phyloP scores from a whole-genome alignment of 92 coral and sea anemone species.

The Palythoa caribaeorum region DNA sequence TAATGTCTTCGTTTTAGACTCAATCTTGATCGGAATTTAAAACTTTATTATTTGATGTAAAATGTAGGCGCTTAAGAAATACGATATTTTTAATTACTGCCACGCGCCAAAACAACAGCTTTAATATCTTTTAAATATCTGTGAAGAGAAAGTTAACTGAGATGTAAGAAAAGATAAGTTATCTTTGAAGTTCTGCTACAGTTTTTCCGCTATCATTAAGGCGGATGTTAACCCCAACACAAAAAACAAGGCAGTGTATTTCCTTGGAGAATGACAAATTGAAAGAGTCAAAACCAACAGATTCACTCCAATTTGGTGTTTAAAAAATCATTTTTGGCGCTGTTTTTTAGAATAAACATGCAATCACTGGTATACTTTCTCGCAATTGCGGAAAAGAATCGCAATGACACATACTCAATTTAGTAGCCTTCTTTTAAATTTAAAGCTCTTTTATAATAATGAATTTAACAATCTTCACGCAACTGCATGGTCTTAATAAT shows the following conservation, averaged over 20 bases:
- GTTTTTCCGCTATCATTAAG: neutral
- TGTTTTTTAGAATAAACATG: no score
- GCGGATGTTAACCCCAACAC: neutral
- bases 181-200: neutral
- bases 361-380: no score
- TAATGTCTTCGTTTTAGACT: neutral
- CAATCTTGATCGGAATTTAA: neutral
- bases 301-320: no score
- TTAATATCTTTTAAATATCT: neutral
- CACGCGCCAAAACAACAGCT: slow-evolving; percentile 6
- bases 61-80: neutral
- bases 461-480: no score
- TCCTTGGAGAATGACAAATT: neutral
- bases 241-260: neutral
- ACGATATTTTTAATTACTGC: slow-evolving; percentile 23
- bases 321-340: no score
- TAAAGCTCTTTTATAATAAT: no score
- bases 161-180: slow-evolving; percentile 5
- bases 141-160: neutral
- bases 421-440: no score
- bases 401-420: no score
- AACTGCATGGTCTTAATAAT: no score
- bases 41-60: neutral
- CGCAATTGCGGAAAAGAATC: no score
- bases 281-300: neutral